A percentile compares a stretch with the other conserved stretches of the same genome.
These are phyloP conservation scores for Aulostomus chinensis DNA, from an alignment of 2,797 vertebrate species.

Conservation along the genomic window DNA sequence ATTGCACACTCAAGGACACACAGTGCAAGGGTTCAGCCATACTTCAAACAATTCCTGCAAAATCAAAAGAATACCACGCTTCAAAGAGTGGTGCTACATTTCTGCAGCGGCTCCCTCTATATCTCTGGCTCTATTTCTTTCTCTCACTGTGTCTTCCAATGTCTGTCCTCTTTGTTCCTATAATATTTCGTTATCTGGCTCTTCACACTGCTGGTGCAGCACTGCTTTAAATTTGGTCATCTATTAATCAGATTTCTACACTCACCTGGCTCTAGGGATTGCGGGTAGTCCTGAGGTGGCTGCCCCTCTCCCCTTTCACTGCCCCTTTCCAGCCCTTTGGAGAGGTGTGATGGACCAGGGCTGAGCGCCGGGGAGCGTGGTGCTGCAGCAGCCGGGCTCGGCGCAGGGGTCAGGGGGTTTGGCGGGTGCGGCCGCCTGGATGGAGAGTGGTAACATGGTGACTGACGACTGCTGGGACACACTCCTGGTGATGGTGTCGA, in stretches of 20 bases:
- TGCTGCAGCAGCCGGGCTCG: conserved; percentile 83
- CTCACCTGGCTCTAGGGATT: conserved; percentile 90
- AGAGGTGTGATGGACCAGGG: conserved; percentile 84
- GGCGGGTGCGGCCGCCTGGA: conserved; percentile 81
- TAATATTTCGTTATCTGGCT: conserved; percentile 9
- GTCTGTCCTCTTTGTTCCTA: conserved; percentile 17
- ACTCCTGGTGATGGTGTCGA: conserved; percentile 75
- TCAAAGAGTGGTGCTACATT: conserved; percentile 60
- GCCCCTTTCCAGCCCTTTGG: conserved; percentile 81
- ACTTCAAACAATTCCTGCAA: conserved; percentile 66
- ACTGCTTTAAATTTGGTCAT: conserved; percentile 5
- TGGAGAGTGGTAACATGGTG: conserved; percentile 90
- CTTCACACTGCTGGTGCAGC: not conserved
- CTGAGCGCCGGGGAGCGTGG: conserved; percentile 84
- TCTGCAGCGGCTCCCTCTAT: conserved; percentile 22
- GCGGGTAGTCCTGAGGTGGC: conserved; percentile 84
- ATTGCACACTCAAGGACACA: conserved; percentile 53
- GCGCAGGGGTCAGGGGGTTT: conserved; percentile 78
- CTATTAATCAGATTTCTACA: conserved; percentile 8
- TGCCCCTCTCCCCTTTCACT: conserved; percentile 86
- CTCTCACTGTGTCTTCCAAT: not conserved
- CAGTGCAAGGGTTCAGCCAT: conserved; percentile 41
- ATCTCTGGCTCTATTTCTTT: conserved; percentile 17
- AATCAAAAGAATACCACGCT: conserved; percentile 71
- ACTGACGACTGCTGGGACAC: conserved; percentile 85